Conservation (phyloP, 2,888 invertebrate species). For the Reticulitermes lucifugus region DNA sequence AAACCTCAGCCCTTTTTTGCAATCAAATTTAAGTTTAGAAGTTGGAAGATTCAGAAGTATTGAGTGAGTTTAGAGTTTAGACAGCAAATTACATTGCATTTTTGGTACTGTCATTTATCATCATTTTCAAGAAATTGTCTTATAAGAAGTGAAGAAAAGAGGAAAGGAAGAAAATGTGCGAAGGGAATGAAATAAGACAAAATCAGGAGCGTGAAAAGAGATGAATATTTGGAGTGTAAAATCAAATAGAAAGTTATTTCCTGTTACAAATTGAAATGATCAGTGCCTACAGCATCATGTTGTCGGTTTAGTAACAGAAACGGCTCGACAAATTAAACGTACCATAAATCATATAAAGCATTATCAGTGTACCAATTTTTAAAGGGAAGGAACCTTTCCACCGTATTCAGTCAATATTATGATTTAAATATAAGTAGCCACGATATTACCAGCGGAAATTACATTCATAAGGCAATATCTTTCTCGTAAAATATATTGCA, state of each 20-base stretch:
- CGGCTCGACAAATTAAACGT: not conserved
- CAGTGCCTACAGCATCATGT: not conserved
- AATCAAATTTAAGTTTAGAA: conserved; percentile 52
- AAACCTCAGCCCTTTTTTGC: conserved; percentile 47
- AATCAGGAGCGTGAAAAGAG: not conserved
- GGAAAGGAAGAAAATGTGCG: conserved; percentile 11
- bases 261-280: conserved; percentile 7
- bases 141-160: conserved; percentile 8
- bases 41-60: conserved; percentile 51
- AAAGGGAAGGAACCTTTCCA: too few species aligned
- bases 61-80: conserved; percentile 50
- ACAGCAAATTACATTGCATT: conserved; percentile 52
- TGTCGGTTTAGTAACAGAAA: too few species aligned
- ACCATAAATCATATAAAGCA: too few species aligned
- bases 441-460: too few species aligned
- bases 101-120: conserved; percentile 46
- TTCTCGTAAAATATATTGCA: too few species aligned
- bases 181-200: not conserved
- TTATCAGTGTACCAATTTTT: too few species aligned
- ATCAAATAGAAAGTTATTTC: not conserved
- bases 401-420: too few species aligned
- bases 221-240: not conserved
- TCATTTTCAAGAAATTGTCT: conserved; percentile 1
- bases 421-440: too few species aligned
- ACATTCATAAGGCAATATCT: too few species aligned